Evolutionary conservation across 53 echinoderm and acorn worm genomes (phyloP).

Genomic region (Apostichopus leukothele): DNA sequence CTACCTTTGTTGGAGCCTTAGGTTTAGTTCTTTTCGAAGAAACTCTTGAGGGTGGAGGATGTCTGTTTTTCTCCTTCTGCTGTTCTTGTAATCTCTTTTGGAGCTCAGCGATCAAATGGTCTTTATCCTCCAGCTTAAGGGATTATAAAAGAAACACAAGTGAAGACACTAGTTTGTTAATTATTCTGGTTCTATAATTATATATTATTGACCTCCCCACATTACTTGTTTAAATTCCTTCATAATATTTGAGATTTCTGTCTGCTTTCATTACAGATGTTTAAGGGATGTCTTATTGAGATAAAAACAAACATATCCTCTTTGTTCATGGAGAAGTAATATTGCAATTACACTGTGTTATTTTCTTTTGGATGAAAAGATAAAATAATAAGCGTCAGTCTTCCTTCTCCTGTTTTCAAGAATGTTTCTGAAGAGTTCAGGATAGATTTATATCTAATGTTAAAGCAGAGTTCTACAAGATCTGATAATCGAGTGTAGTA

Average conservation of each 20-base stretch:
- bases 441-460: too few relatives aligned
- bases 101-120: neutral
- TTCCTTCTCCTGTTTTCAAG: too few relatives aligned
- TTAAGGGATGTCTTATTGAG: too few relatives aligned
- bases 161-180: neutral
- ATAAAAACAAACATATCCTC: too few relatives aligned
- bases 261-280: too few relatives aligned
- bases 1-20: neutral
- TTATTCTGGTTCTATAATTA: neutral
- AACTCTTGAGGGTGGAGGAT: neutral
- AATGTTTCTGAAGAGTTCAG: too few relatives aligned
- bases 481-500: too few relatives aligned
- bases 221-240: neutral
- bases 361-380: too few relatives aligned
- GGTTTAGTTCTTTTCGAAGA: neutral
- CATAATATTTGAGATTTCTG: neutral
- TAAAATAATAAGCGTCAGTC: too few relatives aligned
- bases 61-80: neutral
- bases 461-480: too few relatives aligned
- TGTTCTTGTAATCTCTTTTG: neutral
- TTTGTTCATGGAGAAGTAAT: too few relatives aligned
- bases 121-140: constrained; percentile 9
- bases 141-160: neutral
- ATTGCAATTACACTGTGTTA: too few relatives aligned
- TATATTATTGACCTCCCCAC: neutral